Conservation (phyloP, 2,888 invertebrate genomes). For the Drosophila birchii region DNA sequence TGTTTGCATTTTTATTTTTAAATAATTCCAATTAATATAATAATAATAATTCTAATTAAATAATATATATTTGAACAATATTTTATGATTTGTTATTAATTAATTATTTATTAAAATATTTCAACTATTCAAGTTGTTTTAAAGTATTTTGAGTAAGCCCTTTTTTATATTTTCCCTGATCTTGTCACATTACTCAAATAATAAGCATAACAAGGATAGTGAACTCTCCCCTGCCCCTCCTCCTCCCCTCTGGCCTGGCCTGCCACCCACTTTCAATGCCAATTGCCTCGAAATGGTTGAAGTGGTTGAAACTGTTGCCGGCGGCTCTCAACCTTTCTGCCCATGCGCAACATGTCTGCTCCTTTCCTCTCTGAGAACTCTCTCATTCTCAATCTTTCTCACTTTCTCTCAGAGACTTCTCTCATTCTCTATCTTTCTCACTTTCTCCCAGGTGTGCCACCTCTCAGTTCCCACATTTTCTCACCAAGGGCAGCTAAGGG, state of each 20-base stretch:
- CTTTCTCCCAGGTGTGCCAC: not conserved
- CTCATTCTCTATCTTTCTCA: not conserved
- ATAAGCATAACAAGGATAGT: conserved; percentile 7
- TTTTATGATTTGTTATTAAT: not conserved
- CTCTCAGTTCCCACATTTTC: conserved; percentile 4
- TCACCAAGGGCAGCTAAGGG: conserved; percentile 18
- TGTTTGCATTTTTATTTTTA: no score
- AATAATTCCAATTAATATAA: no score
- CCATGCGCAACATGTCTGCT: conserved; percentile 35
- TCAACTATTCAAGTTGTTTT: not conserved
- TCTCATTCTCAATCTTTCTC: no score
- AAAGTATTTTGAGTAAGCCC: no score
- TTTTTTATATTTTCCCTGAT: not conserved
- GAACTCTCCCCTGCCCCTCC: not conserved
- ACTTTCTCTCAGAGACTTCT: not conserved
- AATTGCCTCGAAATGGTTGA: not conserved
- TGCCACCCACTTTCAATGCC: conserved; percentile 23
- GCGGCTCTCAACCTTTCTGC: conserved; percentile 6
- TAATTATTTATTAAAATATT: not conserved
- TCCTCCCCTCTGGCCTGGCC: not conserved
- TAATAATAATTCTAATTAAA: no score
- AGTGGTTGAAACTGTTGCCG: conserved; percentile 26
- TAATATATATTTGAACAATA: not conserved
- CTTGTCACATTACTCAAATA: not conserved
- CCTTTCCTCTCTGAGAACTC: not conserved